Percentiles rank a stretch among this genome's conserved stretches.
These are phyloP conservation scores for Phataginus tricuspis DNA, from an alignment of 2,797 vertebrate species.

Conservation along the genomic window DNA sequence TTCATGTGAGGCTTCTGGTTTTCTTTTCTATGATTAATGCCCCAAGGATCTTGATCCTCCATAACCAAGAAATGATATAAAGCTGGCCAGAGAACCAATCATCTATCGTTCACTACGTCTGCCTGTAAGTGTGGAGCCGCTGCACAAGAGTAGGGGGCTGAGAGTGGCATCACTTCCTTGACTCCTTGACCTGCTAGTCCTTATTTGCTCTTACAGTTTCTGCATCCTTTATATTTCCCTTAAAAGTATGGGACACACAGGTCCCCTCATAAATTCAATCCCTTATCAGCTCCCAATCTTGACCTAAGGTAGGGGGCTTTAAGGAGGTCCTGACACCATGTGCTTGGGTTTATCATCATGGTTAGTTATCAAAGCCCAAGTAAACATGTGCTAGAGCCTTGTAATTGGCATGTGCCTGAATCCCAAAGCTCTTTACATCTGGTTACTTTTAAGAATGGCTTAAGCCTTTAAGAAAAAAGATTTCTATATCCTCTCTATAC, in stretches of 20 bases:
- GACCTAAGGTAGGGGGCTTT: neutral
- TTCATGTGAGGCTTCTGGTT: neutral
- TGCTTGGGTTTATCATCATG: neutral
- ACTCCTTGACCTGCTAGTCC: neutral
- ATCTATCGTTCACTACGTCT: neutral
- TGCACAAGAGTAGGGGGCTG: neutral
- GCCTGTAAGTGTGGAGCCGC: accelerated
- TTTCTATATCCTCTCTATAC: neutral
- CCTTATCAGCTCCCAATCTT: neutral
- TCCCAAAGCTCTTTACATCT: neutral
- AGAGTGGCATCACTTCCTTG: neutral
- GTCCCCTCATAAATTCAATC: neutral
- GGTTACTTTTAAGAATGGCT: neutral
- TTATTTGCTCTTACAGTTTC: neutral
- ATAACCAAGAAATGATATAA: neutral
- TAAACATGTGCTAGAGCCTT: neutral
- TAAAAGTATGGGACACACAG: neutral
- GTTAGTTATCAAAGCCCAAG: neutral
- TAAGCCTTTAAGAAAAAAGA: neutral
- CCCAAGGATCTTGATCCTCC: neutral
- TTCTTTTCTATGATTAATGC: neutral
- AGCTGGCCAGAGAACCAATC: neutral
- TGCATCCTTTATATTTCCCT: neutral
- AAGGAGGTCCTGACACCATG: neutral
- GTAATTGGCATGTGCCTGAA: neutral